Base-by-base conservation (phyloP, 2,113 vertebrate species). In the Silurus asotus region DNA sequence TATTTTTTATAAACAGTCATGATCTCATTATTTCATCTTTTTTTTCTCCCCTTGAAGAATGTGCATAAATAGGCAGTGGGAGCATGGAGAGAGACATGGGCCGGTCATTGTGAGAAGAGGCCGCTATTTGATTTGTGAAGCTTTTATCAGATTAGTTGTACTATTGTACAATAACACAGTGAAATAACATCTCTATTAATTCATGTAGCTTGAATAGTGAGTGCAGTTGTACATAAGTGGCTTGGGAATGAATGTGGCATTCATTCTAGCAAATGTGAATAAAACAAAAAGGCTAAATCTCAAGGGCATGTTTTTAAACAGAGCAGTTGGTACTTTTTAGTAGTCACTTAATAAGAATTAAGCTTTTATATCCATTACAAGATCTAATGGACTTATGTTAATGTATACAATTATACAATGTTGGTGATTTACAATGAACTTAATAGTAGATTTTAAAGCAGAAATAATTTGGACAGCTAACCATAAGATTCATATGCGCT, bases 151-250 rank as follows among this genome's bases (percentile, higher is more conserved):
- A 78, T 78, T 78, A 78, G 76, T 58, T 78, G 76, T 79, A 58
- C 55, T 28, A 45, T 79, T 79, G 76, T 79, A 79, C 15, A 58
- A 37, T 78, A 59, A 79, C 15, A 19, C 76, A 79, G 76, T 58
- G 76, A 79, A 79, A 37, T 79, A 79, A 49, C 55, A 79, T 59
- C 76, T 79, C 55, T 79, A 78, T 78, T 78, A 37, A 78, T 78
- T 58, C 55, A 37, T 28, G 6, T 56, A 56, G 75, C 75, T 77
- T 56, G 75, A 77, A 77, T 77, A 56, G 75, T 56, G 55, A 79
- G 76, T 79, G 76, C 55, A 59, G 76, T 58, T 78, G 53, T 19
- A 11, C 55, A 37, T 37, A 37, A 79, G 25, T 58, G 55, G 76
- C 76, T 79, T 15, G 19, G 55, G 76, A 79, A 58, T 58, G 53